A percentile compares a stretch with the other conserved stretches of the same genome.
These are phyloP conservation scores for Brachionus rubens DNA, from an alignment of 1,140 invertebrate genomes.

Conservation along the genomic window DNA sequence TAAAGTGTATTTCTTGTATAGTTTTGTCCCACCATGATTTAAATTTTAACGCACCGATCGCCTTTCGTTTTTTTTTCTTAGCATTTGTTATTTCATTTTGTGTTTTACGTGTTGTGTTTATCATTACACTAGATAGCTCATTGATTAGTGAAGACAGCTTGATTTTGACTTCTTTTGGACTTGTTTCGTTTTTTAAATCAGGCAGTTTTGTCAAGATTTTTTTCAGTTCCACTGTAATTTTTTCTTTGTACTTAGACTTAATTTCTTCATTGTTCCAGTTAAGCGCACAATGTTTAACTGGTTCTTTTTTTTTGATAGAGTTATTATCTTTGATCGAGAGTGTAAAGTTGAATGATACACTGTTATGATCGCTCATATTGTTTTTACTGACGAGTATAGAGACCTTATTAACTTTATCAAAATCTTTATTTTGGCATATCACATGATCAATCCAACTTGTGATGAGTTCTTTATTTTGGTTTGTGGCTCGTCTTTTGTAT, in stretches of 20 bases:
- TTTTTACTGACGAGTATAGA: background rate
- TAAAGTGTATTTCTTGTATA: too few relatives aligned
- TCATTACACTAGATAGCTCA: too few relatives aligned
- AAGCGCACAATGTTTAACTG: background rate
- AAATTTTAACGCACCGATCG: background rate
- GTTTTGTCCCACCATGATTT: background rate
- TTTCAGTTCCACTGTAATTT: too few relatives aligned
- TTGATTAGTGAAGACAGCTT: too few relatives aligned
- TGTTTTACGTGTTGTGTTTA: background rate
- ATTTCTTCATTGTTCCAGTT: too few relatives aligned
- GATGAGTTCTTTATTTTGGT: background rate
- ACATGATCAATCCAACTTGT: constrained; percentile 18
- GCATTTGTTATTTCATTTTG: background rate
- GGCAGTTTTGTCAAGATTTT: too few relatives aligned
- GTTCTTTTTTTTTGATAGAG: background rate
- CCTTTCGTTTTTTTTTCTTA: background rate
- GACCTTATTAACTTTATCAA: too few relatives aligned
- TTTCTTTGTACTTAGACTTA: too few relatives aligned
- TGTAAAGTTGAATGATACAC: too few relatives aligned
- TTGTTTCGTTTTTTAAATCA: too few relatives aligned
- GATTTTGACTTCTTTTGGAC: too few relatives aligned
- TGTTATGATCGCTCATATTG: background rate
- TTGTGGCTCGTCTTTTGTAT: background rate
- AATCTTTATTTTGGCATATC: too few relatives aligned
- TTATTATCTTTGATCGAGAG: background rate